Evolutionary conservation across 2,113 vertebrate genomes (phyloP).

Genomic region (Etheostoma cragini): DNA sequence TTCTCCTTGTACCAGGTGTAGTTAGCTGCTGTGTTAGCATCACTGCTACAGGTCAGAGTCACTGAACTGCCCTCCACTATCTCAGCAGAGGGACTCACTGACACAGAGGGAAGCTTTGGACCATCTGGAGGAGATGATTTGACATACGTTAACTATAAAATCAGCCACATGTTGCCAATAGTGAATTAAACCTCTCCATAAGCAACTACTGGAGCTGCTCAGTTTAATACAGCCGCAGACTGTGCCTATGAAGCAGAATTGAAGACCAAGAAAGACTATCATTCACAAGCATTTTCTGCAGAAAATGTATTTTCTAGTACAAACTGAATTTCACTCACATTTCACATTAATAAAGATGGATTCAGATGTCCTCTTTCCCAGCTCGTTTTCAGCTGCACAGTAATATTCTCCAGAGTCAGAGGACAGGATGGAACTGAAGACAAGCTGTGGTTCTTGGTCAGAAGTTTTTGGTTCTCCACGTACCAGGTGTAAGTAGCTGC

Average conservation of each 20-base stretch:
- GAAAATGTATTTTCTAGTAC: too few relatives aligned
- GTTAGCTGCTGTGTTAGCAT: too few relatives aligned
- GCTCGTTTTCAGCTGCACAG: constrained; percentile 31
- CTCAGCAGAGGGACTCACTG: constrained; percentile 4
- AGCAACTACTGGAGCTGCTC: not conserved
- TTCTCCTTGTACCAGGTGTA: not conserved
- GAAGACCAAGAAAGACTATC: too few relatives aligned
- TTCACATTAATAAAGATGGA: constrained; percentile 7
- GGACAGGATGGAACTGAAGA: not conserved
- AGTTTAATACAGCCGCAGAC: not conserved
- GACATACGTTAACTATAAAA: not conserved
- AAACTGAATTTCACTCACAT: constrained; percentile 32
- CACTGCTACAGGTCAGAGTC: too few relatives aligned
- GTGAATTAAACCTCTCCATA: not conserved
- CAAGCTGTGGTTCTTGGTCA: not conserved
- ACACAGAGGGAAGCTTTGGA: constrained; percentile 1
- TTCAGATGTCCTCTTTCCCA: not conserved
- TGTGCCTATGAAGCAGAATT: not conserved
- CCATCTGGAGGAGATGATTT: not conserved
- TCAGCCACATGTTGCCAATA: not conserved
- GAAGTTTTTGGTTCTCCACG: not conserved
- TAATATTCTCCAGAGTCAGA: constrained; percentile 35
- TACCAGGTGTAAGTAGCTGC: constrained; percentile 31
- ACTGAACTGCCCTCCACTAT: not conserved
- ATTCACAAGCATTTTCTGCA: too few relatives aligned